Evolutionary conservation across 2,888 invertebrate genomes (phyloP).

Genomic region (Eilema caniola): DNA sequence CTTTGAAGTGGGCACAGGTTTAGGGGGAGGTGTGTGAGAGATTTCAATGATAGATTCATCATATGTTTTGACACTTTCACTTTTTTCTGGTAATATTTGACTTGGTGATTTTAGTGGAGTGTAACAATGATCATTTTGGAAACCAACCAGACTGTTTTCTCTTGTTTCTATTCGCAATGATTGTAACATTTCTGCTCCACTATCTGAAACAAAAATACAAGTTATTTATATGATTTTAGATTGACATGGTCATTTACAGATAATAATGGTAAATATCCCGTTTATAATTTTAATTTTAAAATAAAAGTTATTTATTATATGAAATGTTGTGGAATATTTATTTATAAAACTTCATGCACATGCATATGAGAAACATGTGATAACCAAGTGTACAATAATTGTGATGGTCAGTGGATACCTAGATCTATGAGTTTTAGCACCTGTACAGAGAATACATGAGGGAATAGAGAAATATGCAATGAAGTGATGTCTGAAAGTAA

Average conservation of each 20-base stretch:
- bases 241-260: no score
- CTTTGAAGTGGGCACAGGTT: constrained; percentile 77
- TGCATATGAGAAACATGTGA: not conserved
- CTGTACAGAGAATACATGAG: no score
- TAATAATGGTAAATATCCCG: no score
- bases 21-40: constrained; percentile 77
- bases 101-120: constrained; percentile 90
- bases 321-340: no score
- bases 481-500: no score
- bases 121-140: constrained; percentile 94
- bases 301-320: no score
- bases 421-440: no score
- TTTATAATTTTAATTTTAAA: no score
- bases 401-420: no score
- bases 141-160: constrained; percentile 87
- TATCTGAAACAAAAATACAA: constrained; percentile 67
- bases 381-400: not conserved
- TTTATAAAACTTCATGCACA: no score
- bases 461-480: no score
- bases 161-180: constrained; percentile 82
- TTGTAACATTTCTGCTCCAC: constrained; percentile 84
- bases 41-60: constrained; percentile 82
- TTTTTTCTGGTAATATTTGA: constrained; percentile 74
- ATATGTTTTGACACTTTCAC: constrained; percentile 68
- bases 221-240: no score